Evolutionary conservation across 2,113 vertebrate genomes (phyloP).

Genomic region (Ammodytes dubius): DNA sequence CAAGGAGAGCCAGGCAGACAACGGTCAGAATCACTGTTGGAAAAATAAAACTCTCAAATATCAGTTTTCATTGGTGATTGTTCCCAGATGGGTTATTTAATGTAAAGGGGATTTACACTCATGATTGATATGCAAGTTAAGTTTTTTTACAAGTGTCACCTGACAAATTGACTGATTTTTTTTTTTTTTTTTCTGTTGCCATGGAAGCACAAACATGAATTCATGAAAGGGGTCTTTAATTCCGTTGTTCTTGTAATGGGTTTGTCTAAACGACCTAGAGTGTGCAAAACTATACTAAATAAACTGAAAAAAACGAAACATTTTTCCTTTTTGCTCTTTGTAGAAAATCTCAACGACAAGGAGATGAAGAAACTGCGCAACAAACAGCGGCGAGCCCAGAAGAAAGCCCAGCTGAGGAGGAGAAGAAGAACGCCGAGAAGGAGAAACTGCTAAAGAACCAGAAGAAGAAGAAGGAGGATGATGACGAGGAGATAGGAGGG

Average conservation of each 20-base stretch:
- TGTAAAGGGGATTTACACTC: background rate
- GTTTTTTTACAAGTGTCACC: no score
- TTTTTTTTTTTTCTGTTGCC: background rate
- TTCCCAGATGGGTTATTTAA: background rate
- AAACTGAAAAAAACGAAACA: background rate
- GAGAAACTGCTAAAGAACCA: conserved; percentile 96
- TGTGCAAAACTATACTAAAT: background rate
- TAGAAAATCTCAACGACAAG: conserved; percentile 95
- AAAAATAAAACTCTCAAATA: no score
- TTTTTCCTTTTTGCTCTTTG: background rate
- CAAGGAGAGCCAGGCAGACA: conserved; percentile 93
- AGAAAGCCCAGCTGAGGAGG: conserved; percentile 96
- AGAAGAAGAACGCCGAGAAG: conserved; percentile 96
- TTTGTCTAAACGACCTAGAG: background rate
- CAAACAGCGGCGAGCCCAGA: conserved; percentile 94
- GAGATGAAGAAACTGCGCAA: conserved; percentile 95
- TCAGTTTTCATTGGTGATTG: background rate
- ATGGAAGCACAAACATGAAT: background rate
- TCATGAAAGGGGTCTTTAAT: background rate
- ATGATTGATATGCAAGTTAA: background rate
- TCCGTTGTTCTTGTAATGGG: background rate
- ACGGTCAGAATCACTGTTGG: conserved; percentile 81
- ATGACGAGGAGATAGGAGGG: conserved; percentile 95
- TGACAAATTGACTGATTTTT: no score
- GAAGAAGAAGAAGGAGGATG: conserved; percentile 96